Evolutionary conservation across 1,140 invertebrate genomes (phyloP), one percentile per base, ranked within the genome.

Genomic region (Idris sp.): DNA sequence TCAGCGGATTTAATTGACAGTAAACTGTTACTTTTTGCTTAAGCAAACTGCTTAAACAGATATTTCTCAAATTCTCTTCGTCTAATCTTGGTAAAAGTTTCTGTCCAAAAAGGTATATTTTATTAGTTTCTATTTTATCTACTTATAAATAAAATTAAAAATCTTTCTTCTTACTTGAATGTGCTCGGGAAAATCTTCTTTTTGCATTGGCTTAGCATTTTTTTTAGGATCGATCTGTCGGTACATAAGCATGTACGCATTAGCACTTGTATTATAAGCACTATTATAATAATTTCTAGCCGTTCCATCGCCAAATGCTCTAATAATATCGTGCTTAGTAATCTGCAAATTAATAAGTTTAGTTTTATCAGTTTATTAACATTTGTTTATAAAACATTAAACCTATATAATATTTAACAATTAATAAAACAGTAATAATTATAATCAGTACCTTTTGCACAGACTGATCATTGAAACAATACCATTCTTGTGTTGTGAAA

Each of bases 211-310:
- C 43, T 90, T 84, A 81, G 88, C 87, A 89, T 96, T 96, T 31
- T 90, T 86, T 36, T 90, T 84, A 49, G 89, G 89, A 86, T 96
- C 92, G 40, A 95, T 92, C 86, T 95, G 93, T 58, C 96, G 87
- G 80, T 97, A 97, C 93, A 97, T 96, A 13, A 97, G 88, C 95
- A 97, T 97, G 78, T 97, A 97, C 0, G 96, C 96, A 88, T 96
- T 97, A 30, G 95, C 96, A 79, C 94, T 96, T 64, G 93, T 95
- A 76, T 89, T 92, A 78, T 93, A 95, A 13, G 91, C 91, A 41
- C 90, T 91, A 25, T 91, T 93, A 79, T 94, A 95, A 81, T 94
- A 95, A 4, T 89, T 88, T 25, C 88, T 87, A 1, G 91, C 88
- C 33, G 90, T 88, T 30, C 91, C 91, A 28, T 95, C 94, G 22